Base-by-base conservation (phyloP, 2,888 invertebrate genomes). In the Fabriciana adippe region DNA sequence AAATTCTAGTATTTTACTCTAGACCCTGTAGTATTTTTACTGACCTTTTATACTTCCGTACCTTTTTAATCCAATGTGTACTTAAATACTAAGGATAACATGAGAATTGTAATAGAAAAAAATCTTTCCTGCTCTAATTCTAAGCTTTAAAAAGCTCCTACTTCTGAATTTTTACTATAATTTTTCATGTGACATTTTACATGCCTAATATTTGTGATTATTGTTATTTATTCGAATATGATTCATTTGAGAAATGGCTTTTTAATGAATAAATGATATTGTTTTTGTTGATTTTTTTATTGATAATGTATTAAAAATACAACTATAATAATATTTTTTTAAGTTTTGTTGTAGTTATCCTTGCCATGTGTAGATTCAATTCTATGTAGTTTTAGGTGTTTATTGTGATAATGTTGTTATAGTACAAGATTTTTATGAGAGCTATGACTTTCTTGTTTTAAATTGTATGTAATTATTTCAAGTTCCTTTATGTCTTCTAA, bases 21-120 rank as follows among this genome's bases (percentile, higher is more conserved):
- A 85, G 81, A 74, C 78, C 86, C 87, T 76, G 83, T 90, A 90
- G 90, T 86, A 80, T 91, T 91, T 91, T 86, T 90, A 90, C 88
- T 79, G 81, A 86, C 85, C 85, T 91, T 90, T 91, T 89, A 84
- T 90, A 90, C 90, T 86, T 89, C 85, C 68, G 67, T 75, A 75
- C 72, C 72, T 74, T 74, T 74, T 67, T 70, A 72, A 68, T 57
- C 64, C 55, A 54, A 69, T 67, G 63, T 67, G 62, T 65, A 64
- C 35, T 61, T 18, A 2, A 41, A 11, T 11, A 41, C 8, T 41
- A 11, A 11, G 26, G 11, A 26, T 59, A 47, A 18, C 50, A 11
- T 41, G 51, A 31, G 21, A 3, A 41, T 35, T 35, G 35, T 35
- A 35, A 26, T 26, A 26, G 26, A 50, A 50, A 59, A 53, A 53